Evolutionary conservation across 2,888 invertebrate genomes (phyloP).

Genomic region (Drosophila fungiperda): DNA sequence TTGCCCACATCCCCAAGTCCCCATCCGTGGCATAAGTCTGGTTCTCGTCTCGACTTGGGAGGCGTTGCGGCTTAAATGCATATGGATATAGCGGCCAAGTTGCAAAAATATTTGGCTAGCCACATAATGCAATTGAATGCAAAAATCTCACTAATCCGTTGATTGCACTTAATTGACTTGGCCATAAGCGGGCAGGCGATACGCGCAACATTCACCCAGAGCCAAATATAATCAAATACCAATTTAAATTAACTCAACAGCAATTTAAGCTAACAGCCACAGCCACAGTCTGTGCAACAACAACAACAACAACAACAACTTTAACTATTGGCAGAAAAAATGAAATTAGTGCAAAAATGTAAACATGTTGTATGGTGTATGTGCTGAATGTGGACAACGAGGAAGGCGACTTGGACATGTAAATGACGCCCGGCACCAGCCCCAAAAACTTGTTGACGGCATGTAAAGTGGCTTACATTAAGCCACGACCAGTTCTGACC

Average conservation of each 20-base stretch:
- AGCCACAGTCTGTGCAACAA: slow-evolving; percentile 8
- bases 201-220: slow-evolving; percentile 49
- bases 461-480: slow-evolving; percentile 57
- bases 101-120: slow-evolving; percentile 58
- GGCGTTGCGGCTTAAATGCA: slow-evolving; percentile 38
- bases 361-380: slow-evolving; percentile 70
- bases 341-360: slow-evolving; percentile 80
- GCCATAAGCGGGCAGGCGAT: slow-evolving; percentile 74
- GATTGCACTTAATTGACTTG: slow-evolving; percentile 80
- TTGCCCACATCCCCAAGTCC: background rate
- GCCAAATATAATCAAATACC: slow-evolving; percentile 80
- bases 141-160: slow-evolving; percentile 76
- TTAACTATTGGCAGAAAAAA: slow-evolving; percentile 68
- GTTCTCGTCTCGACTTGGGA: slow-evolving; percentile 32
- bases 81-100: slow-evolving; percentile 16
- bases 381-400: slow-evolving; percentile 45
- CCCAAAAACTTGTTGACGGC: slow-evolving; percentile 76
- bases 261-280: slow-evolving; percentile 71
- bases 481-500: slow-evolving; percentile 24
- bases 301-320: slow-evolving; percentile 21
- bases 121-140: slow-evolving; percentile 70
- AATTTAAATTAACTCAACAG: slow-evolving; percentile 81
- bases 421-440: slow-evolving; percentile 79
- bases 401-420: slow-evolving; percentile 73
- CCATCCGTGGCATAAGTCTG: slow-evolving; percentile 11